These are phyloP conservation scores for Bombus superbus DNA, from an alignment of 1,140 invertebrate genomes.

Conservation along the genomic window DNA sequence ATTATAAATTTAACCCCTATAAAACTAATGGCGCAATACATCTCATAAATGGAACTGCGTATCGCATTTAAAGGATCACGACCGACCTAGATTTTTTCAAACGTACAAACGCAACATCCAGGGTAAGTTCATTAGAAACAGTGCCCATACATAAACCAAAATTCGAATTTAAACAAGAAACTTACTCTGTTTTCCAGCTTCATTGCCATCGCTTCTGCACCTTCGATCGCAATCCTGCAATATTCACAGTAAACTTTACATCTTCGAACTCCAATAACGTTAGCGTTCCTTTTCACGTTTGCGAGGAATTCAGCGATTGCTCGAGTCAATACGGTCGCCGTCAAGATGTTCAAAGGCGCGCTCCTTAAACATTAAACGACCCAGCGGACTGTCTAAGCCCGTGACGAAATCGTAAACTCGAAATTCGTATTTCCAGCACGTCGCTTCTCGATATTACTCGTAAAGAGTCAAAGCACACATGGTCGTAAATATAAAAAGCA, in stretches of 20 bases:
- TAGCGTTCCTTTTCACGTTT: neutral
- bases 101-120: no score
- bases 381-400: neutral
- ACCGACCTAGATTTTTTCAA: no score
- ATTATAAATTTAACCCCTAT: no score
- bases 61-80: no score
- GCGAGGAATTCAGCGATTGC: neutral
- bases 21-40: no score
- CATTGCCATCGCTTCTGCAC: neutral
- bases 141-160: no score
- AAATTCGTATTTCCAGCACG: neutral
- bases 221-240: neutral
- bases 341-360: neutral
- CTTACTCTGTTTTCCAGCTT: no score
- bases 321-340: neutral
- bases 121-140: no score
- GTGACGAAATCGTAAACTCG: neutral
- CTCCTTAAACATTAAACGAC: conserved; percentile 7
- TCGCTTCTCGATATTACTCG: no score
- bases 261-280: neutral
- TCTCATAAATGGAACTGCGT: no score
- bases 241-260: neutral
- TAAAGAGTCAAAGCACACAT: neutral
- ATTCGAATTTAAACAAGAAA: no score
- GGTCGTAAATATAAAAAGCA: neutral